These are phyloP conservation scores for Philereme vetulata DNA, from an alignment of 2,888 invertebrate species.

Conservation along the genomic window DNA sequence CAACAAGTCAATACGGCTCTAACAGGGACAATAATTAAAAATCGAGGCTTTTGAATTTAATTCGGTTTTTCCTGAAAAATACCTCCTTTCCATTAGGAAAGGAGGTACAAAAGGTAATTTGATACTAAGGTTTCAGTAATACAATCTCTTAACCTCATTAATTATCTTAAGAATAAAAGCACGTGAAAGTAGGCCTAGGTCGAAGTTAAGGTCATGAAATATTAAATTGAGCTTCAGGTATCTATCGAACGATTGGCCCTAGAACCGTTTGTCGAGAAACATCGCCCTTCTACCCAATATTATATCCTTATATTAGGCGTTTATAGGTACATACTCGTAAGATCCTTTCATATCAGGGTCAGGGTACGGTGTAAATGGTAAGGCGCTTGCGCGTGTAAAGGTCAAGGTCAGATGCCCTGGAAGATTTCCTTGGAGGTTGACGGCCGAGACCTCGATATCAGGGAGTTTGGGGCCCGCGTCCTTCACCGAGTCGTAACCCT, in stretches of 20 bases:
- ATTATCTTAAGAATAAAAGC: neutral
- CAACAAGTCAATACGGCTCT: too few species aligned
- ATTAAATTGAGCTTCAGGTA: neutral
- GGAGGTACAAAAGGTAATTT: too few species aligned
- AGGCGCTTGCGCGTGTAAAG: constrained; percentile 80
- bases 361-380: constrained; percentile 72
- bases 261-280: neutral
- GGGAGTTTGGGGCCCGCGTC: constrained; percentile 70
- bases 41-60: too few species aligned
- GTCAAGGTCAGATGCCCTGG: constrained; percentile 80
- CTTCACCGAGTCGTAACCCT: constrained; percentile 72
- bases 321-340: constrained; percentile 44
- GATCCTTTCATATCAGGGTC: constrained; percentile 75
- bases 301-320: constrained; percentile 41
- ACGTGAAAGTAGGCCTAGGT: neutral
- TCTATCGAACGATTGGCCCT: neutral
- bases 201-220: neutral
- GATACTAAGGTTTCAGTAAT: too few species aligned
- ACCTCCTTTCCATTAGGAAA: too few species aligned
- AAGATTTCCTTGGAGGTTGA: constrained; percentile 79
- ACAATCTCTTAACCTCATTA: too few species aligned
- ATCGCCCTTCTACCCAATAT: constrained; percentile 5
- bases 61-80: too few species aligned
- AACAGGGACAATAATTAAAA: too few species aligned
- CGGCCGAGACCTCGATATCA: constrained; percentile 72